These are phyloP conservation scores for Orius insidiosus DNA, from an alignment of 1,140 invertebrate genomes.

Conservation along the genomic window DNA sequence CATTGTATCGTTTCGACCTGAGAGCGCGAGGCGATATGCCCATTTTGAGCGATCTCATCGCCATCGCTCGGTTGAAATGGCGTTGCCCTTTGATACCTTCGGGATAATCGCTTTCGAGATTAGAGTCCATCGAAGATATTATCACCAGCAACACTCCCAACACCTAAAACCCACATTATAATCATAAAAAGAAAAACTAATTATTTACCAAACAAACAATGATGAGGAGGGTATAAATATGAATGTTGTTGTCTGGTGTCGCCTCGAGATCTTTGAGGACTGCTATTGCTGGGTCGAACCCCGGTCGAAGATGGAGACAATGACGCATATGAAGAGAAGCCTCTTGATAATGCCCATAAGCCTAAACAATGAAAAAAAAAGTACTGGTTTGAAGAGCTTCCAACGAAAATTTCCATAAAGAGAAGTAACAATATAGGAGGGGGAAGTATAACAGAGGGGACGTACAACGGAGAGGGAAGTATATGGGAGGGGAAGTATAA, in stretches of 20 bases:
- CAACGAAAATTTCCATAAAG: too few species aligned
- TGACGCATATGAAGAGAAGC: slow-evolving; percentile 62
- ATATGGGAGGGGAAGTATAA: too few species aligned
- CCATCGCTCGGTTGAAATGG: slow-evolving; percentile 71
- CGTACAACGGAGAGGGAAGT: too few species aligned
- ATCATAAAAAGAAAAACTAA: not conserved
- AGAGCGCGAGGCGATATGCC: slow-evolving; percentile 19
- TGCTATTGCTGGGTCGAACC: slow-evolving; percentile 56
- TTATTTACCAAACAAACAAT: slow-evolving; percentile 57
- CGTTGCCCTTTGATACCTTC: slow-evolving; percentile 50
- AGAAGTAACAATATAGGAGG: too few species aligned
- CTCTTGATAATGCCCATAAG: slow-evolving; percentile 68
- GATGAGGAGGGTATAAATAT: slow-evolving; percentile 67
- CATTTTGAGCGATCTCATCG: slow-evolving; percentile 50
- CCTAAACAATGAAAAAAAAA: too few species aligned
- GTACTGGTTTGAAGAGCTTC: too few species aligned
- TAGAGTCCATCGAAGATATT: slow-evolving; percentile 47
- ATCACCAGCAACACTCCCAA: slow-evolving; percentile 64
- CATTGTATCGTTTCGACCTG: slow-evolving; percentile 18
- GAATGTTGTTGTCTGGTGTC: slow-evolving; percentile 49
- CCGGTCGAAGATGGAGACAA: slow-evolving; percentile 61
- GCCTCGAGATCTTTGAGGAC: slow-evolving; percentile 63
- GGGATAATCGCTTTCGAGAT: slow-evolving; percentile 32
- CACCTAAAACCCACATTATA: too few species aligned
- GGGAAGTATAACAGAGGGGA: too few species aligned